phyloP scores from a whole-genome alignment of 2,113 vertebrate species.

The Laticauda laticaudata region DNA sequence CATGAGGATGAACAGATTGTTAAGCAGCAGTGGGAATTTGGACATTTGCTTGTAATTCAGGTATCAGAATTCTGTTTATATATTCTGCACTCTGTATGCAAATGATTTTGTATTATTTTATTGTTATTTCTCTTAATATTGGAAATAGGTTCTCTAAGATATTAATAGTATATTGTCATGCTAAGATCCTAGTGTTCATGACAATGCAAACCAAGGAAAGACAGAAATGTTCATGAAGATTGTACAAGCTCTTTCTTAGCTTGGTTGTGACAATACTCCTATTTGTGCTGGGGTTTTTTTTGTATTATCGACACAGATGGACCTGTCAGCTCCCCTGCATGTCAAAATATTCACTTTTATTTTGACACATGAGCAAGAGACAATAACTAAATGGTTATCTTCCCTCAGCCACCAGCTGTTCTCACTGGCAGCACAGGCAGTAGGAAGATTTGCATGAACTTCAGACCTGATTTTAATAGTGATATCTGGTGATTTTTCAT shows the following conservation, averaged over 20 bases:
- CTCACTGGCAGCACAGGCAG: conserved; percentile 17
- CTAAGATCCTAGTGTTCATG: background rate
- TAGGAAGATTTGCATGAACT: background rate
- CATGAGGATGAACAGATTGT: background rate
- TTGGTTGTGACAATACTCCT: conserved; percentile 23
- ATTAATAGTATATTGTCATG: background rate
- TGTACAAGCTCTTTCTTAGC: conserved; percentile 3
- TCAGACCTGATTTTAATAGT: conserved; percentile 5
- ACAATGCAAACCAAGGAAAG: background rate
- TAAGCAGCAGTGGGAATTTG: background rate
- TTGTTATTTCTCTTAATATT: background rate
- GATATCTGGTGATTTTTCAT: conserved; percentile 12
- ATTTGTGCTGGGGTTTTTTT: conserved; percentile 8
- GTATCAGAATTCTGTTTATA: background rate
- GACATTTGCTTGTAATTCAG: background rate
- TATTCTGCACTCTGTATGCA: background rate
- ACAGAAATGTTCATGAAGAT: background rate
- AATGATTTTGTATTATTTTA: background rate
- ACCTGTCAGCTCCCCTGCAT: conserved; percentile 32
- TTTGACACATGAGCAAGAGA: conserved; percentile 41
- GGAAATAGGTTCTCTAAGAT: background rate
- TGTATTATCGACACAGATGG: conserved; percentile 32
- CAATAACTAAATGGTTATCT: conserved; percentile 39
- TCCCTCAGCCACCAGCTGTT: conserved; percentile 36
- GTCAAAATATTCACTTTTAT: conserved; percentile 39